phyloP scores from a whole-genome alignment of 2,113 vertebrate genomes.

The Alaudala cheleensis region DNA sequence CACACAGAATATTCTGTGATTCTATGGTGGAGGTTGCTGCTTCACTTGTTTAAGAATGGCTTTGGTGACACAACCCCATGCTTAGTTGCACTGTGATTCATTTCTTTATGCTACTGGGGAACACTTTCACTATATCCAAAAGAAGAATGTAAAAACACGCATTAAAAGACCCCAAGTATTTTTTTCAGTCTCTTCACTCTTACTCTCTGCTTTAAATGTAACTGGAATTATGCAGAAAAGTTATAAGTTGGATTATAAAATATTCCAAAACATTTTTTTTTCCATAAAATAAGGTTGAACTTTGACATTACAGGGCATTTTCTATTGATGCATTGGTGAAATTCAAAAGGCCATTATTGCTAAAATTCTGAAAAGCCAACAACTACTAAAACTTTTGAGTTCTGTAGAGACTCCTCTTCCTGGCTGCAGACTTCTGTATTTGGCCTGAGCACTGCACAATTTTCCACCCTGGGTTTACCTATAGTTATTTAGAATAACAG shows the following conservation, averaged over 20 bases:
- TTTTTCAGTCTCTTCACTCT: neutral
- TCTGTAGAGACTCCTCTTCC: neutral
- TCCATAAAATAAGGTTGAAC: neutral
- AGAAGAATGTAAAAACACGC: neutral
- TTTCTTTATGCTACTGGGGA: neutral
- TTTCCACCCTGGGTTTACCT: neutral
- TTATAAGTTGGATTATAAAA: neutral
- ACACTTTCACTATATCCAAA: neutral
- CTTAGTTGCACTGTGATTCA: neutral
- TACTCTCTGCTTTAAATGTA: neutral
- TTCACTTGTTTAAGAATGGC: slow-evolving; percentile 36
- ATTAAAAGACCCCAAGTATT: neutral
- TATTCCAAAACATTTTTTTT: neutral
- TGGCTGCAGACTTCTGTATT: neutral
- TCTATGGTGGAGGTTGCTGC: neutral
- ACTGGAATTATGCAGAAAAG: neutral
- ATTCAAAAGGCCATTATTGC: neutral
- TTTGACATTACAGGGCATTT: neutral
- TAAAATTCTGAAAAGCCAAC: neutral
- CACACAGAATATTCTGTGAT: neutral
- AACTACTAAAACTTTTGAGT: neutral
- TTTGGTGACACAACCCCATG: slow-evolving; percentile 1
- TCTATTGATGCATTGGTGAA: neutral
- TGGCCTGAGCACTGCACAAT: neutral
- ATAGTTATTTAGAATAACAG: too few relatives aligned